These are phyloP conservation scores for Amblyraja radiata DNA, from an alignment of 2,797 vertebrate genomes.

Conservation along the genomic window DNA sequence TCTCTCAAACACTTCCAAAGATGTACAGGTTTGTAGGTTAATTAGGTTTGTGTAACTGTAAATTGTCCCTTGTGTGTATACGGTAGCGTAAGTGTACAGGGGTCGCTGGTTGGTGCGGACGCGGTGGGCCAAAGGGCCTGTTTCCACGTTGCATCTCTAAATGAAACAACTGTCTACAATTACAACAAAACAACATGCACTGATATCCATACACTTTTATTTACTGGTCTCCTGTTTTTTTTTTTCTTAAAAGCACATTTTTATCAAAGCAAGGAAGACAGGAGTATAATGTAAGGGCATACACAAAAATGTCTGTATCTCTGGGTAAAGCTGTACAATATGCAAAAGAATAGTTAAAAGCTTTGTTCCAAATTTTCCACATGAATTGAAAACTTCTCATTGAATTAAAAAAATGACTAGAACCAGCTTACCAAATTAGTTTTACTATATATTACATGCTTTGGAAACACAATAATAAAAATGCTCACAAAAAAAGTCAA, in stretches of 20 bases:
- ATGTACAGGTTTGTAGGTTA: too few species aligned
- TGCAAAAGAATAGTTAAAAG: conserved; percentile 60
- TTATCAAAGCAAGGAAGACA: conserved; percentile 28
- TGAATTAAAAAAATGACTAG: conserved; percentile 80
- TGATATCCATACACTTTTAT: conserved; percentile 9
- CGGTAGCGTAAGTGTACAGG: too few species aligned
- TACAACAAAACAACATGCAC: not conserved
- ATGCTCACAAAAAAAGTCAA: conserved; percentile 54
- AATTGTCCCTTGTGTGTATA: too few species aligned
- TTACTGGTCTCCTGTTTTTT: conserved; percentile 34
- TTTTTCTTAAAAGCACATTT: conserved; percentile 16
- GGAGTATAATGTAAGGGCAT: conserved; percentile 56
- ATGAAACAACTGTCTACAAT: not conserved
- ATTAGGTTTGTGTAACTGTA: too few species aligned
- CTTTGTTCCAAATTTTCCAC: conserved; percentile 34
- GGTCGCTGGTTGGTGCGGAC: too few species aligned
- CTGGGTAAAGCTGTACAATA: conserved; percentile 64
- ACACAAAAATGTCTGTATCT: conserved; percentile 57
- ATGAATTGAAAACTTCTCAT: conserved; percentile 24
- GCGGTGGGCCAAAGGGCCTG: too few species aligned
- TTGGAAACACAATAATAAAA: conserved; percentile 54
- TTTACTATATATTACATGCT: conserved; percentile 90
- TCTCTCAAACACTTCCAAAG: too few species aligned
- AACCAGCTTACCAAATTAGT: conserved; percentile 88
- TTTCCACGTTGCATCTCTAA: too few species aligned